Base-by-base conservation (phyloP, 2,113 vertebrate genomes). In the Orthochromis malagaraziensis region DNA sequence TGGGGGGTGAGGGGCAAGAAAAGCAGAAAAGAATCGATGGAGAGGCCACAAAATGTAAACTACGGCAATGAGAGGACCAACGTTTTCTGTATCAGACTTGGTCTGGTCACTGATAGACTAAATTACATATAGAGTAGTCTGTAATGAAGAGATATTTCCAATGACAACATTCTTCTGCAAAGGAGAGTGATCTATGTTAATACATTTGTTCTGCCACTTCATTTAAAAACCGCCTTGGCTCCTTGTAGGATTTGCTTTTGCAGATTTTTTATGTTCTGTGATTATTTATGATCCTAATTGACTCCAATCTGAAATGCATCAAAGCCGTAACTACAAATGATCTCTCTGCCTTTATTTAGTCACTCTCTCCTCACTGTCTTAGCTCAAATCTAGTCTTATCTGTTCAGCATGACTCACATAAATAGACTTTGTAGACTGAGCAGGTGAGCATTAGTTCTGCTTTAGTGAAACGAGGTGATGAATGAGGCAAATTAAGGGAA, bases 381-480 rank as follows among this genome's bases (percentile, higher is more conserved):
- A 81, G 47, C 49, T 45, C 60, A 24, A 40, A 77, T 89, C 73
- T 77, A 0, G 47, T 84, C 82, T 80, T 31, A 82, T 86, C 51
- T 65, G 45, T 2, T 47, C 63, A 12, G 65, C 73, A n/a, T 6
- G 73, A 51, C 26, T 49, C 73, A 33, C 89, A 57, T 81, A 83
- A 90, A 89, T 86, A 90, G 83, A 88, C 84, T 55, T 21, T 17
- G 55, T 17, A 83, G 31, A 24, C 73, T 13, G 42, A 83, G 85
- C 79, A 89, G 87, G 58, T 85, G 82, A 91, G 38, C 87, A 63
- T 89, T 68, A 40, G 75, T 53, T 45, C 12, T 40, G 42, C 73
- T 82, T 81, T 42, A 40, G 53, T 21, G 33, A 68, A 77, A 73
- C 55, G 19, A 79, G 81, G 40, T 70, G 58, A 87, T 81, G 80